Conservation (phyloP, 2,888 invertebrate genomes). For the Apamea monoglypha region DNA sequence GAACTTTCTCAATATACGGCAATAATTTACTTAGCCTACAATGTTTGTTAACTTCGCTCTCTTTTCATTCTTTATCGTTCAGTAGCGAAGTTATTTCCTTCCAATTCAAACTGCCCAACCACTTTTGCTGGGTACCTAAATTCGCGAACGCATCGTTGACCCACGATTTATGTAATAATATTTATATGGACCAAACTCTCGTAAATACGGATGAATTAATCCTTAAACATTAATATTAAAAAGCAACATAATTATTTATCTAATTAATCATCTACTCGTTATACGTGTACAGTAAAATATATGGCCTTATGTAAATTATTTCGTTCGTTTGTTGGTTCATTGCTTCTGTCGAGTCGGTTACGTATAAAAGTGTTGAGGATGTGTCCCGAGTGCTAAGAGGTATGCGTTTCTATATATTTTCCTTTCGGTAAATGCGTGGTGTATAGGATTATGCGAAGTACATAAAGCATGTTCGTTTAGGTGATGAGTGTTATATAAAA, state of each 20-base stretch:
- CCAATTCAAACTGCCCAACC: constrained; percentile 4
- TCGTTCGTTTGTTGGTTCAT: constrained; percentile 83
- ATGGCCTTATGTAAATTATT: constrained; percentile 90
- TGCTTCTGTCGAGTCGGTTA: constrained; percentile 84
- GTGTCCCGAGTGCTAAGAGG: constrained; percentile 72
- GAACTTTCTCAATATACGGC: constrained; percentile 26
- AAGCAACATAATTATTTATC: constrained; percentile 85
- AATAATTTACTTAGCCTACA: constrained; percentile 36
- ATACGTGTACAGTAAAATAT: constrained; percentile 89
- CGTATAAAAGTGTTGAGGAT: constrained; percentile 78
- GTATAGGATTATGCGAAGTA: constrained; percentile 80
- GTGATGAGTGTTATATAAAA: constrained; percentile 85
- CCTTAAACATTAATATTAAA: constrained; percentile 88
- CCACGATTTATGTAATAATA: constrained; percentile 87
- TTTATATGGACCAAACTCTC: constrained; percentile 90
- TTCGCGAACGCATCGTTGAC: constrained; percentile 77
- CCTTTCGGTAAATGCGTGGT: constrained; percentile 80
- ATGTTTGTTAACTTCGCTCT: constrained; percentile 51
- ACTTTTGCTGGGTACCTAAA: constrained; percentile 81
- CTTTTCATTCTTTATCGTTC: constrained; percentile 48
- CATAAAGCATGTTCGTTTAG: constrained; percentile 83
- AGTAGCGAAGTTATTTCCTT: constrained; percentile 45
- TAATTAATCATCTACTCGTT: constrained; percentile 89
- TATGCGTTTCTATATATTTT: constrained; percentile 68
- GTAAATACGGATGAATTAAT: constrained; percentile 88